Evolutionary conservation across 2,888 invertebrate genomes (phyloP).

Genomic region (Cephus spinipes): DNA sequence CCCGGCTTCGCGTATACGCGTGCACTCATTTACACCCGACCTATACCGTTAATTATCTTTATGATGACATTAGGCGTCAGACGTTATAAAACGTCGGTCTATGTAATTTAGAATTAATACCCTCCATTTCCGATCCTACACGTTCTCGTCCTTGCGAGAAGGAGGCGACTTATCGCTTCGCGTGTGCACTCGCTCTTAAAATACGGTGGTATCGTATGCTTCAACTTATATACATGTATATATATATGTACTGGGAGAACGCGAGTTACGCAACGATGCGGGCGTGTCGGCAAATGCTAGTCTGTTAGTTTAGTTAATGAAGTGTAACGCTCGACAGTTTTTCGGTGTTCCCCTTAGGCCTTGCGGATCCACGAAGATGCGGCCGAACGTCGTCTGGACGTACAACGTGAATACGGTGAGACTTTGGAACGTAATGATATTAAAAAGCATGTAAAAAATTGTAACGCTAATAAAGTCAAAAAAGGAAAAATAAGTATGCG

Average conservation of each 20-base stretch:
- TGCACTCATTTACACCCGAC: neutral
- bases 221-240: neutral
- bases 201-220: neutral
- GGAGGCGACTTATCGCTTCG: neutral
- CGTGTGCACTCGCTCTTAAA: neutral
- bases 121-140: neutral
- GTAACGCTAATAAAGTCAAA: no score
- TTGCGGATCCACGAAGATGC: neutral
- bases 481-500: no score
- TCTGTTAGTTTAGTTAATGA: constrained; percentile 26
- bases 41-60: neutral
- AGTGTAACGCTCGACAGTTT: constrained; percentile 27
- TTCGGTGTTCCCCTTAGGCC: constrained; percentile 15
- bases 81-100: neutral
- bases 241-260: neutral
- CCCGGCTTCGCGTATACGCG: neutral
- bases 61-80: neutral
- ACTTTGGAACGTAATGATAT: neutral
- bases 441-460: no score
- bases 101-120: neutral
- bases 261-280: constrained; percentile 3
- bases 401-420: neutral
- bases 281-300: constrained; percentile 8
- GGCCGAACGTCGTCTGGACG: neutral
- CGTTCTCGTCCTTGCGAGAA: neutral